Conservation (phyloP, 2,113 vertebrate species). For the Nestor notabilis region DNA sequence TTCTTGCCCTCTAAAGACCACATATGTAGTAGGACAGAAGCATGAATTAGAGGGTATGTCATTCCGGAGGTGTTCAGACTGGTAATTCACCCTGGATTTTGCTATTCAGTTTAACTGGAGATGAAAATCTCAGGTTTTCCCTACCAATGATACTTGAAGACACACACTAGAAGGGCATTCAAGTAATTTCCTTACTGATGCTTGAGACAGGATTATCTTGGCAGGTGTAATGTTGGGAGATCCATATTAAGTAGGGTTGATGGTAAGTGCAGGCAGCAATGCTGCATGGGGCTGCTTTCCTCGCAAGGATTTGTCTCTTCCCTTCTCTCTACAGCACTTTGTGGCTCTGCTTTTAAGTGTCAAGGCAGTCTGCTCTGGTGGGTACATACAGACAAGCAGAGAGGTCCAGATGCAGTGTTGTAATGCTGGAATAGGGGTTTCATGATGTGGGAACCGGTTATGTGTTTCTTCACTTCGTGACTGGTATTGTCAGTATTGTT, state of each 20-base stretch:
- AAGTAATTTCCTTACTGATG: background rate
- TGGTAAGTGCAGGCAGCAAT: background rate
- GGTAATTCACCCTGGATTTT: background rate
- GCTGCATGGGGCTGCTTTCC: background rate
- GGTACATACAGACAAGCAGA: background rate
- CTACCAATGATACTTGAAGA: background rate
- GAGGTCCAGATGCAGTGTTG: background rate
- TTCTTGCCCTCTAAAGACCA: background rate
- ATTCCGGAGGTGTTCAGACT: background rate
- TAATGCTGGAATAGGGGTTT: background rate
- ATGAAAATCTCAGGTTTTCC: background rate
- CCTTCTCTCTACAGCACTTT: background rate
- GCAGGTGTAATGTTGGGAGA: background rate
- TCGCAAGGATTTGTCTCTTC: background rate
- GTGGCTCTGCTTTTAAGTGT: background rate
- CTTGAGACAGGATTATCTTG: background rate
- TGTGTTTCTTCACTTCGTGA: rapidly evolving
- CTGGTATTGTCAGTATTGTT: background rate
- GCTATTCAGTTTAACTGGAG: background rate
- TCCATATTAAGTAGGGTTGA: background rate
- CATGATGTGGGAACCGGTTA: background rate
- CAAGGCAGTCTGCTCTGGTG: background rate
- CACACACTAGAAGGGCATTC: background rate
- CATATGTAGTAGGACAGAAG: background rate
- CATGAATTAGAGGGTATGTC: background rate